These are phyloP conservation scores for Coryphaenoides rupestris DNA, from an alignment of 2,113 vertebrate species.

Conservation along the genomic window DNA sequence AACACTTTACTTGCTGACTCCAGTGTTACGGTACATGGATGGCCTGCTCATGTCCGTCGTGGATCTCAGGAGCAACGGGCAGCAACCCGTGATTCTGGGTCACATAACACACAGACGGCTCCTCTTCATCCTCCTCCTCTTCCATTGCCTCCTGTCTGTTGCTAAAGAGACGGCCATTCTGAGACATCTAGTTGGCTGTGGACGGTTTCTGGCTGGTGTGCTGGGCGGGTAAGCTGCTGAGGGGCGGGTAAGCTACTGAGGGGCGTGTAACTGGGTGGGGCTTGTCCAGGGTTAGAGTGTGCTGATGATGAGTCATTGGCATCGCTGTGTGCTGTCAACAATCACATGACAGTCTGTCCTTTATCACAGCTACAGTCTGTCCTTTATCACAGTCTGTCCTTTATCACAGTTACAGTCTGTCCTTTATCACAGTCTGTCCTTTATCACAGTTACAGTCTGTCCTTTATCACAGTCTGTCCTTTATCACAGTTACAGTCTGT, in stretches of 20 bases:
- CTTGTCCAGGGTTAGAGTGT: not conserved
- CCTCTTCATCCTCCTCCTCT: no score
- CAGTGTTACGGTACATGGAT: conserved; percentile 42
- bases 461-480: not conserved
- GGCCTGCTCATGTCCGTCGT: conserved; percentile 9
- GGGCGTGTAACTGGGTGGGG: not conserved
- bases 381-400: not conserved
- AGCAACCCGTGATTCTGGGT: conserved; percentile 53
- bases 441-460: no score
- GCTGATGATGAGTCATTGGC: conserved; percentile 22
- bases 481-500: no score
- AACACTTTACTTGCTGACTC: not conserved
- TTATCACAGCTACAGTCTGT: no score
- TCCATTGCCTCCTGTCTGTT: not conserved
- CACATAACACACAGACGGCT: conserved; percentile 49
- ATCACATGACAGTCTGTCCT: not conserved
- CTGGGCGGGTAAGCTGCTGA: not conserved
- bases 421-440: no score
- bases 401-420: no score
- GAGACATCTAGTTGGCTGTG: not conserved
- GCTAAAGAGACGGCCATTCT: not conserved
- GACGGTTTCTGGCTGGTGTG: not conserved
- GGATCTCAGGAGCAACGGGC: not conserved
- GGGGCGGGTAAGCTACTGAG: no score
- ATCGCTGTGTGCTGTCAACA: conserved; percentile 39